Conservation (phyloP, 2,113 vertebrate genomes). For the Hyperoodon ampullatus region DNA sequence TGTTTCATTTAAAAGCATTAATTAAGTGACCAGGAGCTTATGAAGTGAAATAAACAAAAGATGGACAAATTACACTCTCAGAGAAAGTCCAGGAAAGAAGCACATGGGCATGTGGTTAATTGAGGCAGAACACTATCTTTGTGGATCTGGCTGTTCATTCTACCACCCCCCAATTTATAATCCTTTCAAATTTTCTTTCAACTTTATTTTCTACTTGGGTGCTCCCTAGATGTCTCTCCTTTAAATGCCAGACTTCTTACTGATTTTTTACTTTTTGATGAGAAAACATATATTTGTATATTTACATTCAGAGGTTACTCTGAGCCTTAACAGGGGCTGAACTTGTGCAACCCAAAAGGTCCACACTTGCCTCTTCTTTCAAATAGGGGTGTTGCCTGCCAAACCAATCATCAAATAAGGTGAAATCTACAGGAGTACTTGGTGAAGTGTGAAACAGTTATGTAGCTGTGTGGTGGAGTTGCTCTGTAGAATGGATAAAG, state of each 20-base stretch:
- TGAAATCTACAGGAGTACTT: background rate
- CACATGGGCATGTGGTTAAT: background rate
- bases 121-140: background rate
- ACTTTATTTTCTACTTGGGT: background rate
- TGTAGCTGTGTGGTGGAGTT: background rate
- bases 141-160: background rate
- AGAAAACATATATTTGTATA: background rate
- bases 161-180: background rate
- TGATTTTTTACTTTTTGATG: background rate
- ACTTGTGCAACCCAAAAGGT: background rate
- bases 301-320: background rate
- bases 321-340: background rate
- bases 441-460: background rate
- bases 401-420: background rate
- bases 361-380: constrained; percentile 19
- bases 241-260: background rate
- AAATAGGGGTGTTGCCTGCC: background rate
- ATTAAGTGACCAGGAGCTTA: constrained; percentile 76
- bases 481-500: background rate
- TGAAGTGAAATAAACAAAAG: constrained; percentile 69
- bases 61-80: constrained; percentile 45
- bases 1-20: constrained; percentile 77
- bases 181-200: background rate
- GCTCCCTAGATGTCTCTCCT: background rate
- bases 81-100: background rate